Evolutionary conservation across 2,888 invertebrate genomes (phyloP), one percentile per base, ranked within the genome.

Genomic region (Drosophila formosana): DNA sequence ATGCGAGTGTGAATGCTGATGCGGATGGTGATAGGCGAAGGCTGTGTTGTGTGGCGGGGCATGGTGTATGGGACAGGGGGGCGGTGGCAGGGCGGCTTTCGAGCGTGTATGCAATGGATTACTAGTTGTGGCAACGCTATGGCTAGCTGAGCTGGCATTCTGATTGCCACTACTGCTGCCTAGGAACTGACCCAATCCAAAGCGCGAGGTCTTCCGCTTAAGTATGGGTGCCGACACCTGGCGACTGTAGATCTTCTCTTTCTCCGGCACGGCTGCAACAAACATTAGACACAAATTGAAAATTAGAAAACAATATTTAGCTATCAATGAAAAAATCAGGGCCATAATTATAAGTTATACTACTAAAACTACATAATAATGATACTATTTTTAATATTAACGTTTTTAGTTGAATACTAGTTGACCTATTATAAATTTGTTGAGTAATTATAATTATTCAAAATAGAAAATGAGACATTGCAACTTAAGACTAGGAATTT

Each of bases 221-320:
- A 98, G 94, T 90, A 98, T 95, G n/a, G 98, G 98, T 49, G 98
- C 98, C 23, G 98, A 98, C 92, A 97, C 97, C 93, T 98, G 98
- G 7, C 98, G 95, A 88, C 95, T 96, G 93, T 97, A 97, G 80
- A 96, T 95, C 92, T 97, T 97, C 92, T 97, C 97, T 92, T 96
- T 96, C 83, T 96, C 96, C 93, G 94, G 89, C 41, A 90, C 89
- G 89, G 72, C 6, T 75, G 76, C 4, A 3, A n/a, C 25, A 3
- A 3, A 18, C 18, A 18, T 18, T 18, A 1, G 18, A 18, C 18
- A 18, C 18, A 18, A 18, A 18, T 18, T 18, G 18, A 1, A 18
- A 18, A 18, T 18, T 18, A 18, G 18, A 18, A 18, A 18, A 1
- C 18, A 18, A 18, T 18, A 18, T 18, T 18, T 18, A 18, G 2